A percentile compares a stretch with the other conserved stretches of the same genome.
These are phyloP conservation scores for Ricordea florida DNA, from an alignment of 92 coral and sea anemone species.

Conservation along the genomic window DNA sequence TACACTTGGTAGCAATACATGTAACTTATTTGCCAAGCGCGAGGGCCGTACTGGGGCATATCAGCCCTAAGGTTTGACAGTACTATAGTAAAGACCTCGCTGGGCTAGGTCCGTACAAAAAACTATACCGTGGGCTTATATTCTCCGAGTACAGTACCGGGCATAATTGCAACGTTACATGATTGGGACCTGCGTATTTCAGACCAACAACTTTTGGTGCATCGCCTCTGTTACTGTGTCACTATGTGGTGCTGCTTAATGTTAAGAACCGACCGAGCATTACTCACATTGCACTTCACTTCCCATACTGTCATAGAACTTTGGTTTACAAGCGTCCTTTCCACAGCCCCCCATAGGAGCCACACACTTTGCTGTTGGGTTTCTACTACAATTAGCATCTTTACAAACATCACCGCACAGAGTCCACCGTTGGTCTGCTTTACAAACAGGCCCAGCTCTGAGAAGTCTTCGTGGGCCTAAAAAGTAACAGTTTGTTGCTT, in stretches of 20 bases:
- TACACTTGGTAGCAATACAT: too few relatives aligned
- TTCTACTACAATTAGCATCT: conserved; percentile 55
- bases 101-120: too few relatives aligned
- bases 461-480: neutral
- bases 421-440: conserved; percentile 45
- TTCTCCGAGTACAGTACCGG: too few relatives aligned
- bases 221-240: too few relatives aligned
- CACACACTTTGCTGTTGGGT: conserved; percentile 76
- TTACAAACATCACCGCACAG: conserved; percentile 68
- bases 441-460: conserved; percentile 44
- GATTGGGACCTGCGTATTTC: too few relatives aligned
- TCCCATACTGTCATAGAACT: conserved; percentile 70
- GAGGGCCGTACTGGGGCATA: too few relatives aligned
- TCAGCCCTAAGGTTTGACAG: too few relatives aligned
- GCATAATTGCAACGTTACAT: too few relatives aligned
- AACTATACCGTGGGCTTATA: too few relatives aligned
- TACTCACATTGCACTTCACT: conserved; percentile 73
- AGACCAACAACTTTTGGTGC: too few relatives aligned
- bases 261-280: neutral
- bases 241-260: neutral
- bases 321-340: conserved; percentile 45
- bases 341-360: conserved; percentile 79
- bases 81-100: too few relatives aligned
- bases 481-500: neutral
- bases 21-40: too few relatives aligned